These are phyloP conservation scores for Homalodisca vitripennis DNA, from an alignment of 1,140 invertebrate species.

Conservation along the genomic window DNA sequence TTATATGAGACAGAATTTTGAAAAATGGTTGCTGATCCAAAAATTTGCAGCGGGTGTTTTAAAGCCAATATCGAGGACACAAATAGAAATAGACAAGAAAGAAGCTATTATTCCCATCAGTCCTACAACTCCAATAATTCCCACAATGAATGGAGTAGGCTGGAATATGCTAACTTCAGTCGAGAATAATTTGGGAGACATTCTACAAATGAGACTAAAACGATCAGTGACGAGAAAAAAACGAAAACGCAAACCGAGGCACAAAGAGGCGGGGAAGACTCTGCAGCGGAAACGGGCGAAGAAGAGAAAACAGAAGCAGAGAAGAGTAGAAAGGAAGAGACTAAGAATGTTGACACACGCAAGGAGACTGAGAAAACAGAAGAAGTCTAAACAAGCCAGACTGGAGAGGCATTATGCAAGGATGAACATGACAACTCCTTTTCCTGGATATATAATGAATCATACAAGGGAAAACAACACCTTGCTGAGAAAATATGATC, in stretches of 20 bases:
- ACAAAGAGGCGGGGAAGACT: not conserved
- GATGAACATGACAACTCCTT: not conserved
- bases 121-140: too few species aligned
- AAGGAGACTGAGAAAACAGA: not conserved
- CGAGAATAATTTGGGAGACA: too few species aligned
- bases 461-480: not conserved
- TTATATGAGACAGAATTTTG: not conserved
- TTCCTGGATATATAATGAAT: not conserved
- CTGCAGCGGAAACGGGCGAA: constrained; percentile 7
- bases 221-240: too few species aligned
- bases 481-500: not conserved
- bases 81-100: not conserved
- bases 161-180: too few species aligned
- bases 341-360: constrained; percentile 9
- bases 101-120: too few species aligned
- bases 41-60: not conserved
- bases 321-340: not conserved
- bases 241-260: not conserved
- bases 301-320: not conserved
- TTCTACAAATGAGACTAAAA: too few species aligned
- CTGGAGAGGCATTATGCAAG: not conserved
- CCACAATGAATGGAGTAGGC: too few species aligned
- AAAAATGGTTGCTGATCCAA: not conserved
- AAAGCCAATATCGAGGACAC: not conserved
- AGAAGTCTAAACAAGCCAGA: not conserved